Evolutionary conservation across 2,113 vertebrate species (phyloP), one percentile per base, ranked within the genome.

Genomic region (Uria lomvia): DNA sequence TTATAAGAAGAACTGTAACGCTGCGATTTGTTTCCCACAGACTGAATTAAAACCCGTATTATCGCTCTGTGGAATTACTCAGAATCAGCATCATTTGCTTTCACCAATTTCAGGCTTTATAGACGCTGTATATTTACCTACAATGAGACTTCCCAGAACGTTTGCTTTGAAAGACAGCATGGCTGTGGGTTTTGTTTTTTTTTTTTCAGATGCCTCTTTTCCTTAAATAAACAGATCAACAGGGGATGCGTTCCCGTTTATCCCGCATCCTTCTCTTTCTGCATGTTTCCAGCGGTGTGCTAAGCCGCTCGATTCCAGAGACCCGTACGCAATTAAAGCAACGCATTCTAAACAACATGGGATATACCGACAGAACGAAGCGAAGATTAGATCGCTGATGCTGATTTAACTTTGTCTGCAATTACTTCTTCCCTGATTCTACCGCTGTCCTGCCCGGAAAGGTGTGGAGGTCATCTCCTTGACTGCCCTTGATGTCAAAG

Each of bases 401-500:
- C 52, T 91, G 87, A 93, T 94, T 95, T 91, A 87, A 87, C 92
- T 95, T 95, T 94, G 87, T 67, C 68, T 97, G 87, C 72, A 82
- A 65, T 87, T 91, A 65, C 76, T 72, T 89, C 75, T 89, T 89
- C 52, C 55, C 50, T 95, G 70, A 9, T 96, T 90, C 89, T 92
- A 86, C 92, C 87, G 63, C 53, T 96, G 90, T 87, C 49, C 62
- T 90, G 32, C 62, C 78, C 70, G 94, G 76, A 96, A 94, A 96
- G 80, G 76, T 92, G 90, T 89, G 91, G 90, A 88, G 56, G 63
- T 93, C 97, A 97, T 95, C 85, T 95, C 96, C 94, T 84, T 96
- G 92, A 78, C 88, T 96, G 86, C 80, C 94, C 95, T 97, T 98
- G 90, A 96, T 96, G 97, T 98, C 97, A 98, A 82, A 97, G 97